Base-by-base conservation (phyloP, 2,888 invertebrate genomes). In the Eubasilissa splendida region DNA sequence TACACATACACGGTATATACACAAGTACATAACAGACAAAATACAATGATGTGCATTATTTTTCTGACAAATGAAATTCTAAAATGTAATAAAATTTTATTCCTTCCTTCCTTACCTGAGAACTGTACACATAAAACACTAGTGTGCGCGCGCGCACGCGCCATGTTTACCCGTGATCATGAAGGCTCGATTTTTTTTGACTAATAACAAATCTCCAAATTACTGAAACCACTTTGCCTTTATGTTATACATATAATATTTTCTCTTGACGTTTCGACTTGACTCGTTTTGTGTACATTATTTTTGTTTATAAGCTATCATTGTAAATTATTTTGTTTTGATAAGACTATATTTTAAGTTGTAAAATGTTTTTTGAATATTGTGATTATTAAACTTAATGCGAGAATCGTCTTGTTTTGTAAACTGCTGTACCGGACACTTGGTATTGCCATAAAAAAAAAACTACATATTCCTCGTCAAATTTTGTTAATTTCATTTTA, bases 291-390 rank as follows among this genome's bases (percentile, higher is more conserved):
- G 60, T 63, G 63, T 50, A 66, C 66, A 66, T 66, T 66, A 42
- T 12, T 50, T 66, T 68, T n/a, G 12, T 68, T 68, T 50, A 52
- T 68, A 68, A 52, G 68, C 8, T 52, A 10, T 68, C 50, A 14
- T 42, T 68, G 71, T 73, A 56, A 22, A 73, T 56, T 73, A 31
- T 73, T 58, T 58, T 9, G 31, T 33, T 71, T 56, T 71, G 50
- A 53, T 58, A 73, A 73, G 56, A 22, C 10, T 54, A 71, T 60
- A 33, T 60, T 78, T 68, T 79, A 79, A 79, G 68, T 80, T 80
- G 80, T 80, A 80, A 75, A 22, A 80, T 80, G 56, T 68, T 73
- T 73, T 14, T 12, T 54, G 80, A 58, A 50, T 68, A 75, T 76
- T 80, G 75, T 80, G 80, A 75, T 68, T 42, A 42, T 60, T 76